phyloP scores from a whole-genome alignment of 2,113 vertebrate species.

The Lethenteron camtschaticum region DNA sequence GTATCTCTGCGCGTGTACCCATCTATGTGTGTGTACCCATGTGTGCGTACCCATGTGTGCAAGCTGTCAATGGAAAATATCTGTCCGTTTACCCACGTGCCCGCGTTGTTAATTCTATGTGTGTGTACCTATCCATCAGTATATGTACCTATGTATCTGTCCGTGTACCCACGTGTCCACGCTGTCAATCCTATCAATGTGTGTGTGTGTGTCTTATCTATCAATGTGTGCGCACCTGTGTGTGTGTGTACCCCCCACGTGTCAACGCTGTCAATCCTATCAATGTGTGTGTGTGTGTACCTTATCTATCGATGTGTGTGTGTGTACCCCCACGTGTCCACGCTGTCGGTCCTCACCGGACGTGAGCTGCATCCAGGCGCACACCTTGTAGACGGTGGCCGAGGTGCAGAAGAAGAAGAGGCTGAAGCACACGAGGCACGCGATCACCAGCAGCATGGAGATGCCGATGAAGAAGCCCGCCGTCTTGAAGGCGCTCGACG shows the following conservation, averaged over 20 bases:
- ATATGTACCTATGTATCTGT: not conserved
- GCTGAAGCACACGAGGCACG: slow-evolving; percentile 68
- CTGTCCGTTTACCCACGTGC: not conserved
- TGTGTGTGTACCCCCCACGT: too few species aligned
- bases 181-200: not conserved
- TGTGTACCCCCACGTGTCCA: too few species aligned
- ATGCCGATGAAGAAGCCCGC: slow-evolving; percentile 93
- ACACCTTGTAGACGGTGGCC: slow-evolving; percentile 86
- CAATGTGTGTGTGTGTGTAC: not conserved
- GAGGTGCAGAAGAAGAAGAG: slow-evolving; percentile 93
- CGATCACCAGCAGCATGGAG: slow-evolving; percentile 72
- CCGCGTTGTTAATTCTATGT: not conserved
- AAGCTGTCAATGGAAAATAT: too few species aligned
- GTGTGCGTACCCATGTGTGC: too few species aligned
- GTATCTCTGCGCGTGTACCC: too few species aligned
- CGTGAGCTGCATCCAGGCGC: slow-evolving; percentile 92
- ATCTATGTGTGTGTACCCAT: too few species aligned
- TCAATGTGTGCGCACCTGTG: too few species aligned
- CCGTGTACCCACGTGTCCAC: not conserved
- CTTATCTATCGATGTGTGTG: not conserved
- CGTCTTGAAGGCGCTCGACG: slow-evolving; percentile 84
- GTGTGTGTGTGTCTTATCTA: too few species aligned
- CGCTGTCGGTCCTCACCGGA: slow-evolving; percentile 34
- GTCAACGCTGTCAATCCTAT: too few species aligned
- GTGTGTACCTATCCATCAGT: not conserved